phyloP scores from a whole-genome alignment of 2,797 vertebrate genomes.

The Hypotaenidia philippensis region DNA sequence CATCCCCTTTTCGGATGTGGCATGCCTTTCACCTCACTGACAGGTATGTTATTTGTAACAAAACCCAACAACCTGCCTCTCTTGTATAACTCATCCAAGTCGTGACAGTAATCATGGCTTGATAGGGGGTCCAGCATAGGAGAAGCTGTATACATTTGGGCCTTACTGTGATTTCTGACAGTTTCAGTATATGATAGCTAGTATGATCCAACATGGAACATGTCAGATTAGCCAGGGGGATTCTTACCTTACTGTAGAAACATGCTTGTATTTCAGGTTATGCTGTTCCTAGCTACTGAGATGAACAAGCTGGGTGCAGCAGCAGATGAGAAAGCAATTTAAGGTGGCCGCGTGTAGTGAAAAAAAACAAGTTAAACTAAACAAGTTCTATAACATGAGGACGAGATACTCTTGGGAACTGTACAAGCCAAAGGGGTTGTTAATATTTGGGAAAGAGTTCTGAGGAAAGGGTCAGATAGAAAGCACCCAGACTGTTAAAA shows the following conservation, averaged over 20 bases:
- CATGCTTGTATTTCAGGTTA: conserved; percentile 13
- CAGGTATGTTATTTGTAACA: conserved; percentile 53
- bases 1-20: conserved; percentile 10
- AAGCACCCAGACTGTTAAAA: neutral
- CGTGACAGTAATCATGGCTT: conserved; percentile 48
- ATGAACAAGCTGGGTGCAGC: neutral
- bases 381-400: neutral
- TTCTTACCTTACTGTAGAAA: conserved; percentile 6
- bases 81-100: conserved; percentile 10
- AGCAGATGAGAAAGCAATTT: conserved; percentile 13
- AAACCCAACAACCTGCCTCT: conserved; percentile 1
- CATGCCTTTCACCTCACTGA: conserved; percentile 47
- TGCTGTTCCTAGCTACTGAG: conserved; percentile 1
- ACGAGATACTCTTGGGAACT: neutral
- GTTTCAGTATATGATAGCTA: conserved; percentile 5
- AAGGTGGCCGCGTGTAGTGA: neutral
- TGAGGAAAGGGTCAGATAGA: neutral
- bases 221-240: conserved; percentile 47
- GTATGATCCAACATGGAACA: conserved; percentile 42
- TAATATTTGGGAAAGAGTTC: neutral
- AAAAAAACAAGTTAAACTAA: neutral
- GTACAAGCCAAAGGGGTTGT: neutral
- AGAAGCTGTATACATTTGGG: conserved; percentile 22
- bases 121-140: neutral
- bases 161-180: conserved; percentile 26